phyloP scores from a whole-genome alignment of 2,797 vertebrate species.

The Pyrrhura leucotis region DNA sequence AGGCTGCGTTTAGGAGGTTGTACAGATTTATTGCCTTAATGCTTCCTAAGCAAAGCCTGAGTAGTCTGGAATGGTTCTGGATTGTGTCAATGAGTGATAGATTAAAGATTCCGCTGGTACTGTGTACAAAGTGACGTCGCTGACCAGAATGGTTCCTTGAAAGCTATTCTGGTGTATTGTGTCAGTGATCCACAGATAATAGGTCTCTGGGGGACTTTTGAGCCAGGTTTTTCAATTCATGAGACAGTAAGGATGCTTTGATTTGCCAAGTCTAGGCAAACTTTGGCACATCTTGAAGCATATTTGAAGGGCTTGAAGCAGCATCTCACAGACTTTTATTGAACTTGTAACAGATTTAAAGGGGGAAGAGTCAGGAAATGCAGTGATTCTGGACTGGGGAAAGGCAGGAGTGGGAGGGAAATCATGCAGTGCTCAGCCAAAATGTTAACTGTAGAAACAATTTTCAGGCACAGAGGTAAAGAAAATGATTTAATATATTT shows the following conservation, averaged over 20 bases:
- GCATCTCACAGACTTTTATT: slow-evolving; percentile 24
- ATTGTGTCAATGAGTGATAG: not conserved
- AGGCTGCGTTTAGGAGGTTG: not conserved
- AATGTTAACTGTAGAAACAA: not conserved
- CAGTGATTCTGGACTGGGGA: not conserved
- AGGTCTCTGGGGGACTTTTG: slow-evolving; percentile 10
- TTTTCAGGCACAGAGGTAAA: not conserved
- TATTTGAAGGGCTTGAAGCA: slow-evolving; percentile 26
- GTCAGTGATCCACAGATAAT: slow-evolving; percentile 33
- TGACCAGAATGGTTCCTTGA: slow-evolving; percentile 10
- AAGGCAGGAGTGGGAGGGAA: not conserved
- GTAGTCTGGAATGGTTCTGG: not conserved
- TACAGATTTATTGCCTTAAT: not conserved
- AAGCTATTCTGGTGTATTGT: slow-evolving; percentile 37
- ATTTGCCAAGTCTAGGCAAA: slow-evolving; percentile 42
- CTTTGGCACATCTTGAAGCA: not conserved
- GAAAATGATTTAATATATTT: not conserved
- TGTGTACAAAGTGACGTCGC: not conserved
- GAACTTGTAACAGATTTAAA: slow-evolving; percentile 45
- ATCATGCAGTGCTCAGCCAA: not conserved
- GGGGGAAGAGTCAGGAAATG: slow-evolving; percentile 7
- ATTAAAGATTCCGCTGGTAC: not conserved
- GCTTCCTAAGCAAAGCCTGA: not conserved
- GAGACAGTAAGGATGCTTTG: not conserved
- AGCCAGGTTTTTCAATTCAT: slow-evolving; percentile 30